Evolutionary conservation across 2,113 vertebrate species (phyloP).

Genomic region (Axis porcinus): DNA sequence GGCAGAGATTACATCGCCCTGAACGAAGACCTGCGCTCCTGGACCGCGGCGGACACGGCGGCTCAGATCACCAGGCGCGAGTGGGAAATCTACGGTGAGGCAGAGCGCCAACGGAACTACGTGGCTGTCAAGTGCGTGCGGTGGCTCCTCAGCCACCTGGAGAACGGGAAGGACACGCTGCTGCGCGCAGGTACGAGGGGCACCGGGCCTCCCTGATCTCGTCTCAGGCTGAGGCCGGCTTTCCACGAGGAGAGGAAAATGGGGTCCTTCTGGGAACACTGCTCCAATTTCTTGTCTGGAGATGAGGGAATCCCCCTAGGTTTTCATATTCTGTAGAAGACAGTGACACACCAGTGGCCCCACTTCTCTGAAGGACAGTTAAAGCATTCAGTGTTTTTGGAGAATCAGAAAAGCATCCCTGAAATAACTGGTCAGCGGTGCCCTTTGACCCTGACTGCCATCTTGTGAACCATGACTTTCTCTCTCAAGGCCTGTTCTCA

Average conservation of each 20-base stretch:
- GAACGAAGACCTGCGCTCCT: slow-evolving; percentile 31
- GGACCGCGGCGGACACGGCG: accelerated
- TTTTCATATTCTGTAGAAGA: neutral
- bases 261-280: neutral
- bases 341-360: neutral
- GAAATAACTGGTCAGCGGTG: neutral
- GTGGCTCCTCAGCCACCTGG: neutral
- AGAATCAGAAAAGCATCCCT: neutral
- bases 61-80: neutral
- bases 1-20: slow-evolving; percentile 66
- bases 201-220: accelerated
- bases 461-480: neutral
- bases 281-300: accelerated
- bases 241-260: neutral
- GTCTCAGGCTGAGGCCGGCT: accelerated
- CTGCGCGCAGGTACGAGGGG: neutral
- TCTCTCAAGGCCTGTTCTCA: neutral
- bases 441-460: neutral
- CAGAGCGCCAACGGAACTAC: accelerated
- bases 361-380: neutral
- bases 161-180: neutral
- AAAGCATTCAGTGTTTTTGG: neutral
- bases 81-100: accelerated
- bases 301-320: neutral
- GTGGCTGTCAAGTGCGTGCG: accelerated